Evolutionary conservation across 2,797 vertebrate species (phyloP).

Genomic region (Propithecus perrieri): DNA sequence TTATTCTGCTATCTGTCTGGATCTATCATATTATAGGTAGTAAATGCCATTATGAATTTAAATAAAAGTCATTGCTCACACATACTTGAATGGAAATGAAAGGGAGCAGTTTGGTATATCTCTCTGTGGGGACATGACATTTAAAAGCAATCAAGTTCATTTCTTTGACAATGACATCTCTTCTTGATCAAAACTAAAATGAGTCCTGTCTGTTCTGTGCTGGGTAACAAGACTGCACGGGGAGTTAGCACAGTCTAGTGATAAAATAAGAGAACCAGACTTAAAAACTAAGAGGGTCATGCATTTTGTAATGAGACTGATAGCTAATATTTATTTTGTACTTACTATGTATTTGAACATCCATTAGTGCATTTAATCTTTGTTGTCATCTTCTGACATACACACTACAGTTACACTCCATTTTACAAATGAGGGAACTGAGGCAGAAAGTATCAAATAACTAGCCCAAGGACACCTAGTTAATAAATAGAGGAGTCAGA

Average conservation of each 20-base stretch:
- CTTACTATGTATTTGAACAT: not conserved
- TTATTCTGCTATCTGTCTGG: conserved; percentile 75
- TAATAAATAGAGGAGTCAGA: not conserved
- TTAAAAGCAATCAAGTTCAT: conserved; percentile 60
- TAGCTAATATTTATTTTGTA: not conserved
- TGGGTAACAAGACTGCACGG: conserved; percentile 52
- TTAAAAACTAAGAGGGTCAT: not conserved
- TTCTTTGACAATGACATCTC: conserved; percentile 70
- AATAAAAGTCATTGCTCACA: conserved; percentile 77
- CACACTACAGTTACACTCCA: not conserved
- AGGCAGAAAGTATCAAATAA: not conserved
- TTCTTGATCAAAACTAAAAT: conserved; percentile 66
- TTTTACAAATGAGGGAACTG: not conserved
- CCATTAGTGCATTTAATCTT: not conserved
- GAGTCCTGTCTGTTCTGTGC: conserved; percentile 66
- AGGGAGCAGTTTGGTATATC: conserved; percentile 64
- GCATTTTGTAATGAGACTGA: not conserved
- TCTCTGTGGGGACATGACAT: conserved; percentile 58
- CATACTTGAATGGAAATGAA: conserved; percentile 52
- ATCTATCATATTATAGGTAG: conserved; percentile 73
- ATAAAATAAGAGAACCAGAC: not conserved
- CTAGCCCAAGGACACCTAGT: not conserved
- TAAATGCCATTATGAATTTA: conserved; percentile 76
- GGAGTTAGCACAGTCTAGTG: not conserved
- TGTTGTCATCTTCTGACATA: not conserved